A percentile compares a stretch with the other conserved stretches of the same genome.
phyloP scores from a whole-genome alignment of 2,797 vertebrate species.

The Apogon talboti region DNA sequence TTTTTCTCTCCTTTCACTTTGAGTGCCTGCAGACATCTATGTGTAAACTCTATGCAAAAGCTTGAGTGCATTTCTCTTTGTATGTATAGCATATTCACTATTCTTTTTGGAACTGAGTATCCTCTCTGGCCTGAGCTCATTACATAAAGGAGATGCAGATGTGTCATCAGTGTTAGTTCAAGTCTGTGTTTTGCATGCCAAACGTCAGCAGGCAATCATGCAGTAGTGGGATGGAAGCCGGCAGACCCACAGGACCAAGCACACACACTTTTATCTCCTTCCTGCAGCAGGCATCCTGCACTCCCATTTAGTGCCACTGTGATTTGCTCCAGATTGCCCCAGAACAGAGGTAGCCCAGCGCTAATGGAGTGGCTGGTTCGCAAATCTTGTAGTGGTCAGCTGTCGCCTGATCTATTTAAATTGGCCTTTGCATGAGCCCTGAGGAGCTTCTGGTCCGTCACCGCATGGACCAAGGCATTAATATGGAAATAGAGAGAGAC shows the following conservation, averaged over 20 bases:
- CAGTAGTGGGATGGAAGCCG: slow-evolving; percentile 28
- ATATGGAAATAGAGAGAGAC: slow-evolving; percentile 22
- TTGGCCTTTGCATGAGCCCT: slow-evolving; percentile 37
- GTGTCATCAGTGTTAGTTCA: slow-evolving; percentile 36
- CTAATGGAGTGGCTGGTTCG: slow-evolving; percentile 46
- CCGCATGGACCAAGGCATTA: slow-evolving; percentile 1
- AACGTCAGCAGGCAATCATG: slow-evolving; percentile 43
- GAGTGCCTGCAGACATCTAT: slow-evolving; percentile 30
- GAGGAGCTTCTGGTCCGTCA: slow-evolving; percentile 26
- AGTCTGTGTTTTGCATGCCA: slow-evolving; percentile 37
- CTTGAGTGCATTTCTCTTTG: slow-evolving; percentile 22
- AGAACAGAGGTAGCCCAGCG: slow-evolving; percentile 31
- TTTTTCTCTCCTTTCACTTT: slow-evolving; percentile 33
- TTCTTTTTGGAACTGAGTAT: slow-evolving; percentile 7
- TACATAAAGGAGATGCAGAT: slow-evolving; percentile 44
- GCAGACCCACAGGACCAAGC: slow-evolving; percentile 37
- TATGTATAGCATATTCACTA: slow-evolving; percentile 13
- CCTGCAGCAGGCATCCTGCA: slow-evolving; percentile 57
- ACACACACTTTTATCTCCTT: slow-evolving; percentile 64
- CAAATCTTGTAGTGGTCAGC: slow-evolving; percentile 31
- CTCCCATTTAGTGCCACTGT: slow-evolving; percentile 61
- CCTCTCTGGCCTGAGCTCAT: slow-evolving; percentile 35
- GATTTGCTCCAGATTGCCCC: slow-evolving; percentile 70
- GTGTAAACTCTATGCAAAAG: slow-evolving; percentile 20
- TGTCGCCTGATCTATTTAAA: slow-evolving; percentile 52